Percentiles rank a stretch among this genome's conserved stretches.
Conservation (phyloP, 2,888 invertebrate genomes). For the Euzophera pinguis region DNA sequence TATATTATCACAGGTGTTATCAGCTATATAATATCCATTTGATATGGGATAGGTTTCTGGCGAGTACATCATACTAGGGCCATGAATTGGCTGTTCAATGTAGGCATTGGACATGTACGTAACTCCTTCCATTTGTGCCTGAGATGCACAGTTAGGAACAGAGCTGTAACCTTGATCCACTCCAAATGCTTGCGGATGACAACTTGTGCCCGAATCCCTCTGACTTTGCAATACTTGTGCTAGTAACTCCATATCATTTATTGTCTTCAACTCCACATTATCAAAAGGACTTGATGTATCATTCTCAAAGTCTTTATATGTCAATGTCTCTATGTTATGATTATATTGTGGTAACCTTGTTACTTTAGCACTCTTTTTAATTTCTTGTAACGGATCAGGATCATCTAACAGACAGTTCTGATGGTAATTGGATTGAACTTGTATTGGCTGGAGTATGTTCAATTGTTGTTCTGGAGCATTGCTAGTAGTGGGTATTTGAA, state of each 20-base stretch:
- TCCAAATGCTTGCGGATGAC: slow-evolving; percentile 40
- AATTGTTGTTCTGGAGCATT: slow-evolving; percentile 45
- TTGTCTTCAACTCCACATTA: slow-evolving; percentile 93
- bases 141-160: slow-evolving; percentile 52
- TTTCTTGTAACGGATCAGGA: slow-evolving; percentile 64
- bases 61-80: slow-evolving; percentile 53
- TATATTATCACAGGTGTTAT: slow-evolving; percentile 45
- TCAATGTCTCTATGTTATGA: slow-evolving; percentile 63
- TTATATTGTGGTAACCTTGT: slow-evolving; percentile 49
- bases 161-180: slow-evolving; percentile 43
- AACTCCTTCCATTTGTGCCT: slow-evolving; percentile 57
- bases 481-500: slow-evolving; percentile 36
- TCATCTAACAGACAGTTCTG: slow-evolving; percentile 64
- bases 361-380: slow-evolving; percentile 55
- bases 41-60: slow-evolving; percentile 53
- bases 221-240: slow-evolving; percentile 85
- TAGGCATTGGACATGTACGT: slow-evolving; percentile 63
- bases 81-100: slow-evolving; percentile 55
- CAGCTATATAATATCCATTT: slow-evolving; percentile 60
- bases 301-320: slow-evolving; percentile 91
- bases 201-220: slow-evolving; percentile 47
- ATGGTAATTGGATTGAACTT: slow-evolving; percentile 55
- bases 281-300: slow-evolving; percentile 96
- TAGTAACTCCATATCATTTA: slow-evolving; percentile 94
- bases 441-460: slow-evolving; percentile 69